Evolutionary conservation across 2,797 vertebrate genomes (phyloP).

Genomic region (Pyrocephalus nanus): DNA sequence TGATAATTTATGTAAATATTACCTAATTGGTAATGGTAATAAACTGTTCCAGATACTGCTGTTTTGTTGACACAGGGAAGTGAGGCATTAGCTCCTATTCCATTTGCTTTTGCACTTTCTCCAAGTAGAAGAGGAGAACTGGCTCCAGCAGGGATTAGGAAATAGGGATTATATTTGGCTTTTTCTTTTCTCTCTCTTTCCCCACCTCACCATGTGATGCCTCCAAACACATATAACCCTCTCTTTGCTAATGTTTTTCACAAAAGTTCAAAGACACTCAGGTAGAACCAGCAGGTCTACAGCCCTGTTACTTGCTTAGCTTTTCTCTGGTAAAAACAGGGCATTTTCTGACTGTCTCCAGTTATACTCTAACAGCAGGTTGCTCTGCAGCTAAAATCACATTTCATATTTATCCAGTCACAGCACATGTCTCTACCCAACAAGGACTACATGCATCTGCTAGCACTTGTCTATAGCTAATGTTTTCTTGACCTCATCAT

Average conservation of each 20-base stretch:
- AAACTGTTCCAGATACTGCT: not conserved
- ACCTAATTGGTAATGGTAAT: not conserved
- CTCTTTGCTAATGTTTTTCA: not conserved
- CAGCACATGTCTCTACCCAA: fast-evolving
- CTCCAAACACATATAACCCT: not conserved
- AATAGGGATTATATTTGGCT: not conserved
- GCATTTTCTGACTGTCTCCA: not conserved
- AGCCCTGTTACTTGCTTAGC: not conserved
- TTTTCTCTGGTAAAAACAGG: not conserved
- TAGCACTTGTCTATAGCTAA: not conserved
- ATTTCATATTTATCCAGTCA: not conserved
- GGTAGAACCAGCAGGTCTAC: not conserved
- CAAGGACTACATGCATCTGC: not conserved
- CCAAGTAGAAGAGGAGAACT: not conserved
- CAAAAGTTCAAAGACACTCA: not conserved
- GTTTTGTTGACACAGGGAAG: not conserved
- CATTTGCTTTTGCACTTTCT: not conserved
- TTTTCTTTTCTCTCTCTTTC: not conserved
- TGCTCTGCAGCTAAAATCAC: not conserved
- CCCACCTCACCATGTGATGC: not conserved
- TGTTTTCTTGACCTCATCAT: not conserved
- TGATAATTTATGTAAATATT: not conserved
- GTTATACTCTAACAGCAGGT: not conserved
- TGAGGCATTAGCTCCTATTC: not conserved
- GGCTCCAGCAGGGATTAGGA: not conserved